Conservation (phyloP, 2,797 vertebrate genomes). For the Brotogeris chrysoptera region DNA sequence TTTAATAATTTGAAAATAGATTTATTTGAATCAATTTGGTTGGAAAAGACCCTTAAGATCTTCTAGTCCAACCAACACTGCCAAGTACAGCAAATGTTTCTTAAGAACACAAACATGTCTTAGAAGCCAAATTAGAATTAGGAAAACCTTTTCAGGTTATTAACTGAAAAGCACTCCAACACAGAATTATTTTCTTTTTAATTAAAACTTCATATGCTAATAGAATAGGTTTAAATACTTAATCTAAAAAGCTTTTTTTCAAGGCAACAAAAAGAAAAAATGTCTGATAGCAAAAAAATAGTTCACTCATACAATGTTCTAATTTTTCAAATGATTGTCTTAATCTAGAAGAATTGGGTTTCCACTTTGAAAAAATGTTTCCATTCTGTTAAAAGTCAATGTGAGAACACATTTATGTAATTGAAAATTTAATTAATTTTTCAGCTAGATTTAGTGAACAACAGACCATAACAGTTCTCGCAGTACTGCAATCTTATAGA, state of each 20-base stretch:
- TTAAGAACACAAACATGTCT: neutral
- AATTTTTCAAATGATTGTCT: neutral
- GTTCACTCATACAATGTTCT: neutral
- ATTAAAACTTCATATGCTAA: neutral
- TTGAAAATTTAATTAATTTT: constrained; percentile 33
- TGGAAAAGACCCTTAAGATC: neutral
- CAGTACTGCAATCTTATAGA: constrained; percentile 4
- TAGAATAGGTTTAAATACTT: neutral
- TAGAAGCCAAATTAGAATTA: neutral
- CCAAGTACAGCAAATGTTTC: neutral
- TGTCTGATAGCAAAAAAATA: neutral
- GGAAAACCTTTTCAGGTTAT: neutral
- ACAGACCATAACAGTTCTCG: neutral
- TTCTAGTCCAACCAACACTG: neutral
- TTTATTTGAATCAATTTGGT: neutral
- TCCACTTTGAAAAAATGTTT: neutral
- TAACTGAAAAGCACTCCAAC: neutral
- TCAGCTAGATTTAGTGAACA: constrained; percentile 29
- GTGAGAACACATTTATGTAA: neutral
- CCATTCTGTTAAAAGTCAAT: constrained; percentile 3
- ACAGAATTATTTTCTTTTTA: neutral
- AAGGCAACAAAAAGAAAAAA: neutral
- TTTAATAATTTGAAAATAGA: neutral
- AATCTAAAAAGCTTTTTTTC: neutral
- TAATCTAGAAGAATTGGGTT: neutral